Conservation (phyloP, 92 coral and sea anemone genomes). For the Diadumene lineata region DNA sequence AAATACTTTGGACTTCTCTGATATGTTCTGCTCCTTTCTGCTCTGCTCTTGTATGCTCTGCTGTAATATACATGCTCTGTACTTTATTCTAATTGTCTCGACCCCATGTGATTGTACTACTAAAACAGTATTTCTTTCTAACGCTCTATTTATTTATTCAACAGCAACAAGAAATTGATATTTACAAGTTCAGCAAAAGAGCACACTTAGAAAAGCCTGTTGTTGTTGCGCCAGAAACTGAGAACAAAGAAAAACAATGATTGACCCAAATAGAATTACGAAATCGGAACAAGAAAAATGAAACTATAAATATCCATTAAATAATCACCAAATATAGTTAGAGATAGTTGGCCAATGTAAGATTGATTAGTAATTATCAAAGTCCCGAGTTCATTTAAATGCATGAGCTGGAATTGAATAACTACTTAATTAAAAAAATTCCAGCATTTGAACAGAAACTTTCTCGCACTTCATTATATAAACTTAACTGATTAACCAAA, state of each 20-base stretch:
- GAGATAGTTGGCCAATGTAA: not conserved
- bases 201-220: conserved; percentile 22
- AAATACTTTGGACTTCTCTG: too few species aligned
- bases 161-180: conserved; percentile 30
- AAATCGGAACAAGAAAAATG: not conserved
- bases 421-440: not conserved
- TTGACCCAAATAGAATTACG: not conserved
- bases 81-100: too few species aligned
- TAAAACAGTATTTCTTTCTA: too few species aligned
- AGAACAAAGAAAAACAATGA: not conserved
- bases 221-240: not conserved
- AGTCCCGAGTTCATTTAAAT: too few species aligned
- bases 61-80: too few species aligned
- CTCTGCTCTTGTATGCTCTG: too few species aligned
- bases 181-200: conserved; percentile 30
- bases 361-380: not conserved
- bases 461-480: too few species aligned
- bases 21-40: too few species aligned
- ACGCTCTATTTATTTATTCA: not conserved
- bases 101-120: too few species aligned
- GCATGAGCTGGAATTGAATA: too few species aligned
- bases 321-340: not conserved
- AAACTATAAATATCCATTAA: not conserved
- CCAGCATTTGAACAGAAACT: too few species aligned
- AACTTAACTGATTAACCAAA: too few species aligned